Percentiles rank a stretch among this genome's conserved stretches.
Evolutionary conservation across 2,113 vertebrate genomes (phyloP).

Genomic region (Myiozetetes cayanensis): DNA sequence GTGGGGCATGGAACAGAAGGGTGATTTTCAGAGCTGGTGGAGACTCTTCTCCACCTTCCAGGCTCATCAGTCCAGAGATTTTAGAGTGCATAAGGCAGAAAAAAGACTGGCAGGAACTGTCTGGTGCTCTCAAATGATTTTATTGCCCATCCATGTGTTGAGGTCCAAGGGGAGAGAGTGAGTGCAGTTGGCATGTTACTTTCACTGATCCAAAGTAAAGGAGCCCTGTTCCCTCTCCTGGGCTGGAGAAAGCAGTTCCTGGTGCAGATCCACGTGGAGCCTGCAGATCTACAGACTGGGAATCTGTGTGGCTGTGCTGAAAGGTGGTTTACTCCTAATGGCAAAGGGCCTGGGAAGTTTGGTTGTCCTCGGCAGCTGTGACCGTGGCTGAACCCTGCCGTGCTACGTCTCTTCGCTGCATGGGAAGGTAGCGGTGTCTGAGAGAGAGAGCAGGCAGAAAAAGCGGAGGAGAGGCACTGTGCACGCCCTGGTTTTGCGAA

Average conservation of each 20-base stretch:
- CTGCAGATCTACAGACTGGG: background rate
- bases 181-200: background rate
- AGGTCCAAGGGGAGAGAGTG: background rate
- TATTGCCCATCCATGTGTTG: background rate
- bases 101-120: background rate
- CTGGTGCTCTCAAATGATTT: background rate
- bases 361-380: background rate
- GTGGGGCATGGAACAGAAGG: background rate
- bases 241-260: background rate
- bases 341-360: background rate
- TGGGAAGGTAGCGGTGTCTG: accelerated
- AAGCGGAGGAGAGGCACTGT: background rate
- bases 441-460: background rate
- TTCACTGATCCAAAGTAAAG: background rate
- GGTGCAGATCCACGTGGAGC: background rate
- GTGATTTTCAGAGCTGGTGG: background rate
- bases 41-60: background rate
- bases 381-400: background rate
- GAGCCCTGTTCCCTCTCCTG: background rate
- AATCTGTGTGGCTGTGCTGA: background rate
- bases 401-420: accelerated
- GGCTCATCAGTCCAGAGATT: background rate
- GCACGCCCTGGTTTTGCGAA: background rate
- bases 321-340: background rate
- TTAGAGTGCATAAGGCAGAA: background rate